Evolutionary conservation across 2,888 invertebrate species (phyloP).

Genomic region (Acholoe squamosa): DNA sequence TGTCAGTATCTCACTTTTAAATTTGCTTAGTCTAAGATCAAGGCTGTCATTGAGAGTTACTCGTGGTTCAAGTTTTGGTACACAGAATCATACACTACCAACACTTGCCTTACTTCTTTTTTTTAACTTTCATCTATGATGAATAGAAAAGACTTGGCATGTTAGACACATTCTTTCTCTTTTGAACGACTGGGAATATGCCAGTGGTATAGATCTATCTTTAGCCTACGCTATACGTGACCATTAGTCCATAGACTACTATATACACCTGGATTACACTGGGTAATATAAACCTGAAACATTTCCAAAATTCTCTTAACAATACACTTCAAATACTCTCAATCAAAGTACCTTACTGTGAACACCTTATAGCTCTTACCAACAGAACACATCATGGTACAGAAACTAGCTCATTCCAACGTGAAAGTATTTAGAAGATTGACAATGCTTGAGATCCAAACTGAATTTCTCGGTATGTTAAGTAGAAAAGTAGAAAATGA

Average conservation of each 20-base stretch:
- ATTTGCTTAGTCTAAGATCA: not conserved
- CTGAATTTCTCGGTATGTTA: too few relatives aligned
- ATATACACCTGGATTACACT: not conserved
- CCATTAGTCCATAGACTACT: too few relatives aligned
- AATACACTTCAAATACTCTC: not conserved
- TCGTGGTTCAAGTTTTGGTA: constrained; percentile 31
- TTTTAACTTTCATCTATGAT: too few relatives aligned
- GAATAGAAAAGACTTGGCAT: not conserved
- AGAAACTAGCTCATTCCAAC: too few relatives aligned
- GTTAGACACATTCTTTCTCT: not conserved
- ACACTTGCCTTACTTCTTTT: too few relatives aligned
- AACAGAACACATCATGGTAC: not conserved
- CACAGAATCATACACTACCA: not conserved
- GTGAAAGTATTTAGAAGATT: too few relatives aligned
- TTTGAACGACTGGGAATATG: not conserved
- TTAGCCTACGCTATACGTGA: too few relatives aligned
- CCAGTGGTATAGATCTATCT: not conserved
- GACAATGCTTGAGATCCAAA: too few relatives aligned
- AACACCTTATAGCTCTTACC: not conserved
- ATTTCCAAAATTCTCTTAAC: not conserved
- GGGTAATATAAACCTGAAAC: not conserved
- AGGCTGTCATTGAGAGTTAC: constrained; percentile 22
- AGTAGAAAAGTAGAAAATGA: too few relatives aligned
- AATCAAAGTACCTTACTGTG: not conserved
- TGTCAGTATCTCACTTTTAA: not conserved